These are phyloP conservation scores for Epinephelus fuscoguttatus DNA, from an alignment of 2,113 vertebrate species.

Conservation along the genomic window DNA sequence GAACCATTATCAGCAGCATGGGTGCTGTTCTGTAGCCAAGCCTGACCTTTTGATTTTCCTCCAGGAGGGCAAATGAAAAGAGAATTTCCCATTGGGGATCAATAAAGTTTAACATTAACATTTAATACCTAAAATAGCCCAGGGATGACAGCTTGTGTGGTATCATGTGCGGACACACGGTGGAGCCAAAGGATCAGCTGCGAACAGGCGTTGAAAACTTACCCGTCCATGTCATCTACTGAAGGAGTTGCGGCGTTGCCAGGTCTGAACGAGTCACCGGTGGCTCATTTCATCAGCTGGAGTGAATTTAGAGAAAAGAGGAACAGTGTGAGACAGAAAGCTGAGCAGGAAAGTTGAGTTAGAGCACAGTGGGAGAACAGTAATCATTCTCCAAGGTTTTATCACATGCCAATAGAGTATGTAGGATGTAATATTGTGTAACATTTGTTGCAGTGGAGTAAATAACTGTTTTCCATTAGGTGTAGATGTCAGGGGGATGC, in stretches of 20 bases:
- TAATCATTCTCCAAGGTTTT: neutral
- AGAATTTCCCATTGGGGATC: constrained; percentile 50
- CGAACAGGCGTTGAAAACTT: neutral
- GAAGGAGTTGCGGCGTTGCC: neutral
- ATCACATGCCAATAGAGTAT: neutral
- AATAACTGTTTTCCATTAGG: neutral
- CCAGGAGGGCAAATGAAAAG: constrained; percentile 49
- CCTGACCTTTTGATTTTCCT: constrained; percentile 52
- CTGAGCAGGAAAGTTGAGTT: neutral
- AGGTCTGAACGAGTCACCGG: constrained; percentile 14
- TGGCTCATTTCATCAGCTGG: constrained; percentile 18
- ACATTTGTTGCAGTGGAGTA: neutral
- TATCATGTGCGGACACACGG: constrained; percentile 47
- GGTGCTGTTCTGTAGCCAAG: constrained; percentile 36
- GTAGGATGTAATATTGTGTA: neutral
- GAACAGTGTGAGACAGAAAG: constrained; percentile 1
- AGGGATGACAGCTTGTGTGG: neutral
- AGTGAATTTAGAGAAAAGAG: constrained; percentile 13
- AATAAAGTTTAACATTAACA: constrained; percentile 52
- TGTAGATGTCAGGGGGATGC: no score
- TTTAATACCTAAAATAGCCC: constrained; percentile 41
- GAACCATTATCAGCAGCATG: constrained; percentile 5
- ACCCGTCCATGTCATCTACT: neutral
- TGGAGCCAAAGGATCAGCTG: constrained; percentile 68
- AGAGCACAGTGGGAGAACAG: neutral